Evolutionary conservation across 2,888 invertebrate genomes (phyloP).

Genomic region (Pogonocherus hispidulus): DNA sequence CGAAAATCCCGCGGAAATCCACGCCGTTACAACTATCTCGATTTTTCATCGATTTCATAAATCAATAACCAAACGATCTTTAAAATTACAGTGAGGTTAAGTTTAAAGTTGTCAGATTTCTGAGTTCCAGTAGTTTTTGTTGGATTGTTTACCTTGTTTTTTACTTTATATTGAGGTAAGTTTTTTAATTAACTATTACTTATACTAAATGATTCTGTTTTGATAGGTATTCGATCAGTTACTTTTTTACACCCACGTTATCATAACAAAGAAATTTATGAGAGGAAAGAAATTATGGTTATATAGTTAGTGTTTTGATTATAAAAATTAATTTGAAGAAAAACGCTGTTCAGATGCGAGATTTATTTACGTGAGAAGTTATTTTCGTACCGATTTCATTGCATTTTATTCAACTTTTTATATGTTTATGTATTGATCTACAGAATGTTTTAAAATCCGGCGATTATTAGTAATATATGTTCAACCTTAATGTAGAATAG

Average conservation of each 20-base stretch:
- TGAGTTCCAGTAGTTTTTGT: slow-evolving; percentile 17
- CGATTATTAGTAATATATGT: slow-evolving; percentile 8
- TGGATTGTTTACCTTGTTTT: slow-evolving; percentile 24
- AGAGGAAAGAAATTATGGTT: slow-evolving; percentile 22
- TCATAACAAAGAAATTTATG: slow-evolving; percentile 13
- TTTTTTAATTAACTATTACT: neutral
- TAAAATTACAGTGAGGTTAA: slow-evolving; percentile 12
- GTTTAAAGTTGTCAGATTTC: too few species aligned
- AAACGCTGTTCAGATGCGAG: slow-evolving; percentile 6
- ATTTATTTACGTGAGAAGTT: slow-evolving; percentile 27
- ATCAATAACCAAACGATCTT: slow-evolving; percentile 22
- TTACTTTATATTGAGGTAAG: neutral
- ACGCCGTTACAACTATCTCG: slow-evolving; percentile 27
- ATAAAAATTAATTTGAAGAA: slow-evolving; percentile 33
- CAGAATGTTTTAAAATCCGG: neutral
- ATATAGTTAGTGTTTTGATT: slow-evolving; percentile 31
- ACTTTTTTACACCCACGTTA: slow-evolving; percentile 3
- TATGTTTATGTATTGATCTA: slow-evolving; percentile 28
- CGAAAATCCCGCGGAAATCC: slow-evolving; percentile 41
- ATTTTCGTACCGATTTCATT: slow-evolving; percentile 31
- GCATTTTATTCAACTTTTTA: slow-evolving; percentile 30
- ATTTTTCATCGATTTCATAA: slow-evolving; percentile 29
- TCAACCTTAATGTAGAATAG: too few species aligned
- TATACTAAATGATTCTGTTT: slow-evolving; percentile 4
- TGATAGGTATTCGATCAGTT: slow-evolving; percentile 13